Evolutionary conservation across 2,113 vertebrate species (phyloP), one percentile per base, ranked within the genome.

Genomic region (Ahaetulla prasina): DNA sequence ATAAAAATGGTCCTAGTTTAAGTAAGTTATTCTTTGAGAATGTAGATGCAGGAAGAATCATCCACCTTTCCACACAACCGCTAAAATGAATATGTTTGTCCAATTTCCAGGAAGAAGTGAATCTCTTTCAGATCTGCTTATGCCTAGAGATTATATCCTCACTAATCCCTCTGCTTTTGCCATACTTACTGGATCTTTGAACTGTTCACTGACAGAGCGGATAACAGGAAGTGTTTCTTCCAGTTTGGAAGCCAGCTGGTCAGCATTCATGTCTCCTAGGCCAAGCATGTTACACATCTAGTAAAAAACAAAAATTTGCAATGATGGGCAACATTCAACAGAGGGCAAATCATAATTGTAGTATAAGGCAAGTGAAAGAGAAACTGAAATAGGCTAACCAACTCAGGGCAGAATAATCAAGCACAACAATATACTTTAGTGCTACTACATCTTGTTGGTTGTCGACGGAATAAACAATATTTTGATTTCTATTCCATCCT

Each of bases 201-300:
- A 99, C 96, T 99, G 99, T 94, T 99, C 98, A 0, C 98, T 99
- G 96, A 99, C 98, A 0, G 99, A 99, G 93, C 98, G 99, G 95
- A 99, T 99, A 93, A 99, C 98, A 0, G 99, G 99, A 53, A 99
- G 97, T 0, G 98, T 99, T 97, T 99, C 99, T 60, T 99, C 99
- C 10, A 99, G 97, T 95, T 99, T 99, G 60, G 99, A 99, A 0
- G 98, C 99, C 93, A 99, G 96, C 93, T 99, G 99, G 95, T 99
- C 99, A 1, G 99, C 99, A 0, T 99, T 99, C 99, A 99, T 99
- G 95, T 99, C 98, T 0, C 99, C 98, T 86, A 99, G 96, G 4
- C 99, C 99, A 85, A 99, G 97, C 99, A 99, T 99, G 96, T 98
- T 99, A 91, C 99, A 99, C 99, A 99, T 99, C 99, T 99, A 92